Evolutionary conservation across 2,797 vertebrate species (phyloP).

Genomic region (Eremophila alpestris): DNA sequence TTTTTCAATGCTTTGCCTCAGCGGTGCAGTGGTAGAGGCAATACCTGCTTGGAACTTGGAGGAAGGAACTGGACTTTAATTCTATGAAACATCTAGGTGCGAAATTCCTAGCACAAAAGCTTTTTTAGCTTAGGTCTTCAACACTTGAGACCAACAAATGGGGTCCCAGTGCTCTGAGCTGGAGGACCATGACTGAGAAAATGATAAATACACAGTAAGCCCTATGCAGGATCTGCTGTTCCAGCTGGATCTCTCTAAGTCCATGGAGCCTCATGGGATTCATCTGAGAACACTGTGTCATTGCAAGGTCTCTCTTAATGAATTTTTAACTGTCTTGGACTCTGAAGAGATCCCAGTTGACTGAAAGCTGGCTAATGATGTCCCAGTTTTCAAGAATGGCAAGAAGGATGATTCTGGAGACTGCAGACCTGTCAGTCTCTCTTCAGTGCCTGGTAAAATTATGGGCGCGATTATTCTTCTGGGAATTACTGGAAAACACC

Average conservation of each 20-base stretch:
- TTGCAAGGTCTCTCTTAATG: not conserved
- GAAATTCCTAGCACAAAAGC: not conserved
- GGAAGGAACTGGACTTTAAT: not conserved
- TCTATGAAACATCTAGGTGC: not conserved
- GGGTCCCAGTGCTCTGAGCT: not conserved
- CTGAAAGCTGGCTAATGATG: not conserved
- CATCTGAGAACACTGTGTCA: not conserved
- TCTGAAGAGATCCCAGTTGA: not conserved
- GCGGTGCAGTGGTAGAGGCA: not conserved
- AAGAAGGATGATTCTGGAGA: not conserved
- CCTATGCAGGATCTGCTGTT: not conserved
- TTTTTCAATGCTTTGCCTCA: not conserved
- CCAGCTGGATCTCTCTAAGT: not conserved
- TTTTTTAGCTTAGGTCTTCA: not conserved
- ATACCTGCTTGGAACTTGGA: not conserved
- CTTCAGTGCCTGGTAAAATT: not conserved
- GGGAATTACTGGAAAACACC: not conserved
- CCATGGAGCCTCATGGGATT: fast-evolving
- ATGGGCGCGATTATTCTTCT: not conserved
- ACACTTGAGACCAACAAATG: fast-evolving
- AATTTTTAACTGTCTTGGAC: not conserved
- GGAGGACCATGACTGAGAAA: not conserved
- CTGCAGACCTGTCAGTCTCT: not conserved
- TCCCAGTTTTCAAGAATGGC: not conserved
- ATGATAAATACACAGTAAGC: not conserved